phyloP scores from a whole-genome alignment of 2,113 vertebrate species.

The Diglossa brunneiventris region DNA sequence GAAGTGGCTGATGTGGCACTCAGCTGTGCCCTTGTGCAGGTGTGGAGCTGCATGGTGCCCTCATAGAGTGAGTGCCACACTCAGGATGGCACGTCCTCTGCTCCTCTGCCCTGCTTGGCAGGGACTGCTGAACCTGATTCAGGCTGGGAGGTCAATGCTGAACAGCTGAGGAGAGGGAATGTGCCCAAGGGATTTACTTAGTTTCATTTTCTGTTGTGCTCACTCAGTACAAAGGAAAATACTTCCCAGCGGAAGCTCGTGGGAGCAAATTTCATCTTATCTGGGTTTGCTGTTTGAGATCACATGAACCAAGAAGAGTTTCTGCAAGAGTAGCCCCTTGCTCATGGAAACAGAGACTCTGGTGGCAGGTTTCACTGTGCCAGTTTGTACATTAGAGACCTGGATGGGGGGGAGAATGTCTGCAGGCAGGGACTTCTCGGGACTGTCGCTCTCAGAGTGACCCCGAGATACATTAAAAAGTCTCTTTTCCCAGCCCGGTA shows the following conservation, averaged over 20 bases:
- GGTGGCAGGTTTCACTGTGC: not conserved
- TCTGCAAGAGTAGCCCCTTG: not conserved
- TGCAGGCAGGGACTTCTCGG: not conserved
- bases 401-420: not conserved
- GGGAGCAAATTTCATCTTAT: not conserved
- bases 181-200: not conserved
- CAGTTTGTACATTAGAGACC: not conserved
- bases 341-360: not conserved
- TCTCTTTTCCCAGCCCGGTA: too few relatives aligned
- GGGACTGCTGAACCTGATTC: not conserved
- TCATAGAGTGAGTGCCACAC: accelerated
- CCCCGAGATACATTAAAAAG: too few relatives aligned
- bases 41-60: accelerated
- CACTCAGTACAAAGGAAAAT: not conserved
- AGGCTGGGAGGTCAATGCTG: not conserved
- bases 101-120: not conserved
- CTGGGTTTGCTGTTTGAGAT: not conserved
- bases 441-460: too few relatives aligned
- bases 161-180: not conserved
- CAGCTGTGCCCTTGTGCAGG: accelerated
- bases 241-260: not conserved
- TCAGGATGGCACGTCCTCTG: too few relatives aligned
- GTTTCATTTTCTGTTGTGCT: not conserved
- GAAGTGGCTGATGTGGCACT: accelerated
- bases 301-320: not conserved